Evolutionary conservation across 2,797 vertebrate genomes (phyloP).

Genomic region (Cryptoprocta ferox): DNA sequence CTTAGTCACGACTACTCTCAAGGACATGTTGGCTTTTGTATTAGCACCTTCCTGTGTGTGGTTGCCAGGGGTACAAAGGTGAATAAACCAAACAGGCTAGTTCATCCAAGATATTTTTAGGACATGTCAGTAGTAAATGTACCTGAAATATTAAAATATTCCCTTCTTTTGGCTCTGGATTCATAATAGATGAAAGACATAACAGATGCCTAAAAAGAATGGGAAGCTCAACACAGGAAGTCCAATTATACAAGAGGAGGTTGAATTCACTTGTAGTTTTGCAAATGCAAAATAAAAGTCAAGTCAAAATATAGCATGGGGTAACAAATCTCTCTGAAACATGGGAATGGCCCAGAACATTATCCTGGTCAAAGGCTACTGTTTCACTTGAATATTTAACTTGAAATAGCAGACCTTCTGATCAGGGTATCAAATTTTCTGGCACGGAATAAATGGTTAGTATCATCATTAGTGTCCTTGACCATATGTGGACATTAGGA

Average conservation of each 20-base stretch:
- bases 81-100: not conserved
- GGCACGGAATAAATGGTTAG: not conserved
- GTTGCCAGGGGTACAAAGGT: not conserved
- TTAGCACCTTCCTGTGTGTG: not conserved
- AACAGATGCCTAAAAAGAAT: not conserved
- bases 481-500: not conserved
- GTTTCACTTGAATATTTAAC: conserved; percentile 43
- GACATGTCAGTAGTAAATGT: not conserved
- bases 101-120: conserved; percentile 31
- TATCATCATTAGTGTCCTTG: not conserved
- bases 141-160: conserved; percentile 37
- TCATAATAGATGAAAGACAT: not conserved
- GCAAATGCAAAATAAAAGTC: conserved; percentile 21
- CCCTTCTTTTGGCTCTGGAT: not conserved
- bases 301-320: not conserved
- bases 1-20: not conserved
- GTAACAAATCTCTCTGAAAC: not conserved
- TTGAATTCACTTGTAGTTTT: not conserved
- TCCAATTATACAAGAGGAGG: not conserved
- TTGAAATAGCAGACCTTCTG: not conserved
- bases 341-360: not conserved
- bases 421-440: not conserved
- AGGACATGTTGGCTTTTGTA: not conserved
- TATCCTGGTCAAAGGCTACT: not conserved
- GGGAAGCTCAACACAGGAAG: not conserved